Percentiles rank a stretch among this genome's conserved stretches.
These are phyloP conservation scores for Thamnophis sirtalis DNA, from an alignment of 2,113 vertebrate species.

Conservation along the genomic window DNA sequence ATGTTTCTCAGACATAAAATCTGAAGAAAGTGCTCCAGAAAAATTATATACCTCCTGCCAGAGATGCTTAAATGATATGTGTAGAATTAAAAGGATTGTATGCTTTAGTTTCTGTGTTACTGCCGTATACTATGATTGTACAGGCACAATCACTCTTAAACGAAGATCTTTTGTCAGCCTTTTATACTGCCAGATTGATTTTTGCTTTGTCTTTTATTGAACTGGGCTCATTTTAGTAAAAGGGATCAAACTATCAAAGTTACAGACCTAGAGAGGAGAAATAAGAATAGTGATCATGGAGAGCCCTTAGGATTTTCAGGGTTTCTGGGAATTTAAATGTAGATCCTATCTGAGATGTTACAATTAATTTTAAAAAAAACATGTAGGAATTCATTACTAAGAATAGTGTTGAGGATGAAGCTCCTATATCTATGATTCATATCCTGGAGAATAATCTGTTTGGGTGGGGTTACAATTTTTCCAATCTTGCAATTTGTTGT, in stretches of 20 bases:
- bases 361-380: constrained; percentile 9
- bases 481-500: not conserved
- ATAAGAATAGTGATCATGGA: not conserved
- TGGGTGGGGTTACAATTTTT: not conserved
- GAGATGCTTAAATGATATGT: not conserved
- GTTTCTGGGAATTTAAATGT: not conserved
- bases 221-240: not conserved
- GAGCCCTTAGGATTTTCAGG: not conserved
- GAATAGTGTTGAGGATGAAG: constrained; percentile 45
- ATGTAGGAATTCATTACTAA: constrained; percentile 30
- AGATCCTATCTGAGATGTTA: not conserved
- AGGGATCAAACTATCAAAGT: not conserved
- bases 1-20: not conserved
- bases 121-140: not conserved
- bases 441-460: not conserved
- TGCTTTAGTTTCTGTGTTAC: not conserved
- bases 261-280: not conserved
- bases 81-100: not conserved
- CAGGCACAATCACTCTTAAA: not conserved
- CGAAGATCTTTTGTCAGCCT: not conserved
- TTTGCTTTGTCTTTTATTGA: not conserved
- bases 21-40: not conserved
- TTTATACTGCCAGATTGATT: not conserved
- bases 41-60: not conserved
- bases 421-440: not conserved